Percentiles rank a stretch among this genome's conserved stretches.
These are phyloP conservation scores for Aphelenchoides fujianensis DNA, from an alignment of 1,140 invertebrate species.

Conservation along the genomic window DNA sequence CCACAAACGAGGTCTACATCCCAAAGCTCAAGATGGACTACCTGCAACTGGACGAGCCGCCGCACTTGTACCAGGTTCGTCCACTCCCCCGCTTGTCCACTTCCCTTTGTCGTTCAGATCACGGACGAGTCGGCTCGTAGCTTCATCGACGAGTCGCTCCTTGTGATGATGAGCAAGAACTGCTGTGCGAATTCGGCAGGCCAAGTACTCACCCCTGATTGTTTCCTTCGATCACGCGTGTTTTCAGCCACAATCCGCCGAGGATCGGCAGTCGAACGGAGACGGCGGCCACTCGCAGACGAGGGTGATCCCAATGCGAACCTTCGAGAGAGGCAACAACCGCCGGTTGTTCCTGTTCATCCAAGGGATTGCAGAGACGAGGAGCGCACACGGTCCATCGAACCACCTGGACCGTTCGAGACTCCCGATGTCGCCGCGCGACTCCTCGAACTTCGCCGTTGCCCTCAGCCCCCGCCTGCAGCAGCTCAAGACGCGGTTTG, in stretches of 20 bases:
- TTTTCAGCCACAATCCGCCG: background rate
- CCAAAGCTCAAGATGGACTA: constrained; percentile 24
- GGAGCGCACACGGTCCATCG: background rate
- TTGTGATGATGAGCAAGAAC: constrained; percentile 15
- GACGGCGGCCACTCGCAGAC: background rate
- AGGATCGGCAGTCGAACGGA: background rate
- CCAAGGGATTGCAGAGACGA: background rate
- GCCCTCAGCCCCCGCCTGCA: background rate
- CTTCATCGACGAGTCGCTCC: constrained; percentile 21
- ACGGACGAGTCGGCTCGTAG: background rate
- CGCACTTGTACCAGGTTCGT: background rate
- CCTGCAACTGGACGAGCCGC: background rate
- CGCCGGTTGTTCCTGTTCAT: no score
- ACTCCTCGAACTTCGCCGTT: background rate
- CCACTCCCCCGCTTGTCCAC: background rate
- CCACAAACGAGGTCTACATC: constrained; percentile 18
- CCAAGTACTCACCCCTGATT: no score
- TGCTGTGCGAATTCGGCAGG: no score
- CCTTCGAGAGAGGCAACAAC: background rate
- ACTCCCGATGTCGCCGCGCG: constrained; percentile 9
- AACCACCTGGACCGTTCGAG: background rate
- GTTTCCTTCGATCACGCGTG: no score
- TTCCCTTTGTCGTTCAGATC: constrained; percentile 10
- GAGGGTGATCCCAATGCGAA: background rate
- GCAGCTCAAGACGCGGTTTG: background rate